A percentile compares a stretch with the other conserved stretches of the same genome.
Conservation (phyloP, 2,888 invertebrate genomes). For the Oithona nana region DNA sequence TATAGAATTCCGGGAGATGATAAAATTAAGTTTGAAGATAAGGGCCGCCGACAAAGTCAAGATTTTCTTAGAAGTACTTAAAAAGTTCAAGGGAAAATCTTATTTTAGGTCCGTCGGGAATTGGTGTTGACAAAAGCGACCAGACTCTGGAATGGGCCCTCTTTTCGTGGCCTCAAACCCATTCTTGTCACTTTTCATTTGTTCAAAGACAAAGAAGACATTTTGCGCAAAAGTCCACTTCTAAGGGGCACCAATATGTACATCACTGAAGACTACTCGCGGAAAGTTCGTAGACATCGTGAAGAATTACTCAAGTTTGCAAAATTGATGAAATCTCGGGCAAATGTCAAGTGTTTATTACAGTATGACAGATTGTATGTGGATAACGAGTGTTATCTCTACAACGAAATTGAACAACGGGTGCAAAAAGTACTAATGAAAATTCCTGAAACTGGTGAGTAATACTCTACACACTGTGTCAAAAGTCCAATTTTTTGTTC, state of each 20-base stretch:
- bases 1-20: too few species aligned
- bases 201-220: conserved; percentile 15
- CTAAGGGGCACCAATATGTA: conserved; percentile 13
- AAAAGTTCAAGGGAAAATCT: too few species aligned
- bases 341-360: neutral
- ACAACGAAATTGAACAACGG: conserved; percentile 5
- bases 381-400: conserved; percentile 14
- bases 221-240: neutral
- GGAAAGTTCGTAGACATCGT: conserved; percentile 14
- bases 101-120: conserved; percentile 7
- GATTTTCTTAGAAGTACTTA: too few species aligned
- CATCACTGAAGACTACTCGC: conserved; percentile 16
- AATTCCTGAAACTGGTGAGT: neutral
- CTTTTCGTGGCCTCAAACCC: conserved; percentile 14
- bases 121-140: conserved; percentile 5
- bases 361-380: conserved; percentile 14
- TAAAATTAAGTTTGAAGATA: too few species aligned
- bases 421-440: conserved; percentile 9
- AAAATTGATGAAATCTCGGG: neutral
- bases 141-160: conserved; percentile 16
- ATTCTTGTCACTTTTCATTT: conserved; percentile 9
- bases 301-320: conserved; percentile 16
- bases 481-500: too few species aligned
- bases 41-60: too few species aligned
- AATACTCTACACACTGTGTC: neutral